Conservation (phyloP, 2,797 vertebrate species). For the Buceros bicornis region DNA sequence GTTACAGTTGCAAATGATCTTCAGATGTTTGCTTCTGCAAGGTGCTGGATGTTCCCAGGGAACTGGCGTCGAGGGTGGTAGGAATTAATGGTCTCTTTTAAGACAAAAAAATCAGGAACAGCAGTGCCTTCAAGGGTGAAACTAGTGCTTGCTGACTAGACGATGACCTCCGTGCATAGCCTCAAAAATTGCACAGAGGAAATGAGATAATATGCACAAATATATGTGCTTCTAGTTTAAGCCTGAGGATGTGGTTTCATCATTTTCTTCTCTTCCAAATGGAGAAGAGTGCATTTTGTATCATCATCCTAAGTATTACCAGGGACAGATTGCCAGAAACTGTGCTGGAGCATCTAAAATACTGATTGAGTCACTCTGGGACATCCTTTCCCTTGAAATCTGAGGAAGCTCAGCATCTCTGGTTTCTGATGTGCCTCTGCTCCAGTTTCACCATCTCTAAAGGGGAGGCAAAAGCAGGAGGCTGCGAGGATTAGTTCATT, state of each 20-base stretch:
- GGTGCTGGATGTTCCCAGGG: neutral
- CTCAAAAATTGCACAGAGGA: constrained; percentile 20
- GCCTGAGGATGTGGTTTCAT: constrained; percentile 66
- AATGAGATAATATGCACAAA: constrained; percentile 61
- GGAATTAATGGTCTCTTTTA: neutral
- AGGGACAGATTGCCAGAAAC: constrained; percentile 36
- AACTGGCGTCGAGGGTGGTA: neutral
- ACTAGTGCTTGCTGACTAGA: constrained; percentile 5
- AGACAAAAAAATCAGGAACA: neutral
- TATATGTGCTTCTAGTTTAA: neutral
- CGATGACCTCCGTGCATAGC: neutral
- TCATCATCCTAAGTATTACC: constrained; percentile 17
- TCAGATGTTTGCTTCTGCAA: neutral
- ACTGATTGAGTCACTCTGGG: constrained; percentile 36
- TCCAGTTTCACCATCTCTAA: constrained; percentile 40
- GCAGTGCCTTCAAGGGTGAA: neutral
- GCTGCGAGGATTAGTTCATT: neutral
- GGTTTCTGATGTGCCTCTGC: constrained; percentile 15
- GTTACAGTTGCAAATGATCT: neutral
- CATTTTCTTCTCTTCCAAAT: constrained; percentile 40
- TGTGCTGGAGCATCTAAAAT: neutral
- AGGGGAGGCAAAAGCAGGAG: neutral
- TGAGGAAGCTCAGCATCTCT: constrained; percentile 25
- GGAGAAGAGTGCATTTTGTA: constrained; percentile 41
- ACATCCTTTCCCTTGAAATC: constrained; percentile 50